Base-by-base conservation (phyloP, 2,888 invertebrate species). In the Scelioninae gen. 1 region DNA sequence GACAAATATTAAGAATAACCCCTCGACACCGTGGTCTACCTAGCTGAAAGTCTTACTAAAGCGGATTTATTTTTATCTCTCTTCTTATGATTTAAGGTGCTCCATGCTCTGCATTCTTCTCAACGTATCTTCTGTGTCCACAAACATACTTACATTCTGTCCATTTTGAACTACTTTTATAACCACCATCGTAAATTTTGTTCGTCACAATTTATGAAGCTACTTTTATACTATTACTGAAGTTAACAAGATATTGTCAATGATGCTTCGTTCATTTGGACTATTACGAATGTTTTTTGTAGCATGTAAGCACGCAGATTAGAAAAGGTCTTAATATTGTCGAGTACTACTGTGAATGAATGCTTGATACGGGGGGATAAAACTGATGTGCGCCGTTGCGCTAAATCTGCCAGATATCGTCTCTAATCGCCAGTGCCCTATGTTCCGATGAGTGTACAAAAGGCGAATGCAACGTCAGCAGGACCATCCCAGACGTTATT, bases 1-100 rank as follows among this genome's bases (percentile, higher is more conserved):
- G 65, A 51, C 81, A 84, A 83, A 83, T 84, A 84, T 84, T 75
- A 81, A 84, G 83, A 84, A 83, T 84, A 84, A 84, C 78, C 84
- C 84, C 84, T 81, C 83, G 78, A 81, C 83, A 81, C 84, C 84
- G 81, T 58, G 79, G 58, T 84, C 81, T 81, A 75, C 82, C 84
- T 81, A 78, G 53, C 74, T 81, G 72, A 77, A 82, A 83, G 84
- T 75, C 80, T 53, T 40, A 10, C 60, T 10, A 80, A 83, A 84
- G 84, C 84, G 81, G 84, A 84, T 84, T 84, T 80, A 83, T 78
- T 81, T 84, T 78, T 65, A 75, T 84, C 82, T 84, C 77, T 66
- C 74, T 66, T 55, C 45, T 75, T 55, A 45, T 34, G 62, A 16
- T 58, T 72, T 58, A 75, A 75, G 63, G 60, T 69, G 56, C 40